Percentiles rank a stretch among this genome's conserved stretches.
phyloP scores from a whole-genome alignment of 2,888 invertebrate species.

The Tetranychus truncatus region DNA sequence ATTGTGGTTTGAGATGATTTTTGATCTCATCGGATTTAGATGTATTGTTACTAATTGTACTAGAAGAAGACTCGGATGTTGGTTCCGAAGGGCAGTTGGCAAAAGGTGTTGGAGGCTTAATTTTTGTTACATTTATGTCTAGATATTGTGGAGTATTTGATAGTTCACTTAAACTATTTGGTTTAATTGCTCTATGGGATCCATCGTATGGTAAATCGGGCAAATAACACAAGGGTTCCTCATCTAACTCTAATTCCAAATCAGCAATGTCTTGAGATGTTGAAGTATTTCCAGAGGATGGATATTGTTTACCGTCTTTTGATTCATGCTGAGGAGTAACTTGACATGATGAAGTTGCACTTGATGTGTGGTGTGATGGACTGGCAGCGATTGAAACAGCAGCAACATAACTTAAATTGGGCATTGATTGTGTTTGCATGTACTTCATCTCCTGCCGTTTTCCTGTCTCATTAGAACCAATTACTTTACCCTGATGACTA shows the following conservation, averaged over 20 bases:
- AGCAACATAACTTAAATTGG: slow-evolving; percentile 21
- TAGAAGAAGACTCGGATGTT: background rate
- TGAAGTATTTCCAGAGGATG: slow-evolving; percentile 26
- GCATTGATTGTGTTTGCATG: slow-evolving; percentile 23
- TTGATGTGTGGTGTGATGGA: background rate
- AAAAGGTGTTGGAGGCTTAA: background rate
- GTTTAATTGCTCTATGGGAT: background rate
- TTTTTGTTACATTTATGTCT: background rate
- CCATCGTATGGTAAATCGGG: slow-evolving; percentile 10
- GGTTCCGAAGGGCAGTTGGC: background rate
- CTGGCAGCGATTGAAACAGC: slow-evolving; percentile 4
- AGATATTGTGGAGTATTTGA: background rate
- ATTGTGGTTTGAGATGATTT: background rate
- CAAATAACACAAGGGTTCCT: slow-evolving; percentile 20
- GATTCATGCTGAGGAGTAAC: slow-evolving; percentile 19
- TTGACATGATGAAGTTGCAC: slow-evolving; percentile 10
- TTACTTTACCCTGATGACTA: background rate
- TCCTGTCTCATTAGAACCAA: background rate
- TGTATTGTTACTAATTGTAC: background rate
- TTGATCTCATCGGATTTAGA: background rate
- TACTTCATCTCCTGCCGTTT: background rate
- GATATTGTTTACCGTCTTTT: slow-evolving; percentile 19
- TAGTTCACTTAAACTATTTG: background rate
- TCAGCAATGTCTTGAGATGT: slow-evolving; percentile 27
- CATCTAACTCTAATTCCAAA: slow-evolving; percentile 25